Evolutionary conservation across 2,888 invertebrate species (phyloP), one percentile per base, ranked within the genome.

Genomic region (Rhamphomyia laevipes): DNA sequence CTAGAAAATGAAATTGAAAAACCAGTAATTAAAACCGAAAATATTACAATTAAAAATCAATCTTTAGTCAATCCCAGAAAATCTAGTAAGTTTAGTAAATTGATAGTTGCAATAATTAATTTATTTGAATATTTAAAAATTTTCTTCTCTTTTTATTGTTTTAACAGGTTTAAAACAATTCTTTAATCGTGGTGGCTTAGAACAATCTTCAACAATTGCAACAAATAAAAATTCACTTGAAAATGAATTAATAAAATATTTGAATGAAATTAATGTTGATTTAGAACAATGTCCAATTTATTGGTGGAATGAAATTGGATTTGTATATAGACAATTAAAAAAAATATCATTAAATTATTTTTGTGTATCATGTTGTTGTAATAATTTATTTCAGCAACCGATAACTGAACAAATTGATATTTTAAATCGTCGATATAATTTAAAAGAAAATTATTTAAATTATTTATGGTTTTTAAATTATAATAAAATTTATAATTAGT

Each of bases 231-330:
- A 27, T 27, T 27, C 23, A 27, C n/a, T n/a, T n/a, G 35, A 35
- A 35, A 35, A 3, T 35, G 35, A 35, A 35, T n/a, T 35, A 35
- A 13, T 35, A 4, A 35, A 35, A n/a, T 35, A n/a, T 35, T 17
- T 12, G 13, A 16, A 16, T 30, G 45, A 37, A 30, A 45, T 6
- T 5, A 49, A 45, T 23, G 56, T 58, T 31, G 62, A 62, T 53
- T 57, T 62, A 38, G 61, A 62, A n/a, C 58, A 59, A 48, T 62
- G 61, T 43, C 63, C 64, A 10, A 48, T 62, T 17, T 53, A 51
- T 21, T 64, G 64, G 63, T 64, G 64, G 64, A 55, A 57, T 46
- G 56, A 61, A 18, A 56, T 53, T 45, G 53, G 55, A 12, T 58
- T 49, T 37, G 49, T 50, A 11, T 64, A 56, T 53, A 57, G 57